Percentiles rank a stretch among this genome's conserved stretches.
Evolutionary conservation across 92 coral and sea anemone genomes (phyloP).

Genomic region (Heteractis magnifica): DNA sequence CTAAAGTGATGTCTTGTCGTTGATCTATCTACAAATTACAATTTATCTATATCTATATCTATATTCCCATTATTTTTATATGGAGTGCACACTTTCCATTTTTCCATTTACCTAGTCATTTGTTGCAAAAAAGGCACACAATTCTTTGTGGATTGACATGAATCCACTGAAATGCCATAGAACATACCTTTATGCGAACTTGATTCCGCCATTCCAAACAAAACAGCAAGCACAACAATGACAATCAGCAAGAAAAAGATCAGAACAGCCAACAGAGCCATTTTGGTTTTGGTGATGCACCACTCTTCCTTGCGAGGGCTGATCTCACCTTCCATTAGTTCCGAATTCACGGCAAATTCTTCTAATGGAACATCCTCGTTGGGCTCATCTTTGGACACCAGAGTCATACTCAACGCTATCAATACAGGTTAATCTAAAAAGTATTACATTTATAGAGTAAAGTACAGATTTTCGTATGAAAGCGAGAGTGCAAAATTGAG

Average conservation of each 20-base stretch:
- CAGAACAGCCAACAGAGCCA: neutral
- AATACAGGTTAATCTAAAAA: neutral
- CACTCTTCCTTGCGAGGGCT: neutral
- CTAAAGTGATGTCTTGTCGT: no score
- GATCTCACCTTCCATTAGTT: neutral
- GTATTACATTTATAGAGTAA: neutral
- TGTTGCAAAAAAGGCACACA: neutral
- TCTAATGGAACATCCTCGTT: neutral
- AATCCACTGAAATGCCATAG: no score
- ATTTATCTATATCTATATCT: no score
- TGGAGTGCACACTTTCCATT: no score
- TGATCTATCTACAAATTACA: no score
- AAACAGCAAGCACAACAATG: neutral
- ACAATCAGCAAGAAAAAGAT: neutral
- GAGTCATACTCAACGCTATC: neutral
- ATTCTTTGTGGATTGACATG: neutral
- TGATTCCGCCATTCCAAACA: neutral
- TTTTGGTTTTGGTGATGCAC: slow-evolving; percentile 1
- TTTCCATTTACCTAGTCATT: no score
- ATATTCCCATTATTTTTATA: no score
- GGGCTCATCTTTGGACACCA: neutral
- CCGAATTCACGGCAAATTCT: neutral
- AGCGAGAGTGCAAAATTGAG: neutral
- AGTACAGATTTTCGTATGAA: no score
- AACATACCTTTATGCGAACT: neutral